Conservation (phyloP, 2,888 invertebrate species). For the Nebria brevicollis region DNA sequence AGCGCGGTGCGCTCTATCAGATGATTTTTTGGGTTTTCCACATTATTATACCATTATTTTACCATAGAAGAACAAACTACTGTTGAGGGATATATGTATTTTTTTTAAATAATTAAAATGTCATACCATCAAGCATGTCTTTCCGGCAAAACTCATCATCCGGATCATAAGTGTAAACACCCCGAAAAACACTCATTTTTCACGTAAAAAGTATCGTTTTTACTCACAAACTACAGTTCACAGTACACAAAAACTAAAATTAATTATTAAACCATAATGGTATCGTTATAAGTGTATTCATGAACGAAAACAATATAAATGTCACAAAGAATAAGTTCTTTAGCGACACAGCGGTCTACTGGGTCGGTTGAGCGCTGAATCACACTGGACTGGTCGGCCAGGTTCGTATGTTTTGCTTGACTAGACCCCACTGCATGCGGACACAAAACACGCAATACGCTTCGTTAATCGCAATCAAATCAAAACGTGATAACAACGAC, state of each 20-base stretch:
- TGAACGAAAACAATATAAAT: background rate
- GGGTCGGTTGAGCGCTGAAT: background rate
- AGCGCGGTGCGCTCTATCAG: too few relatives aligned
- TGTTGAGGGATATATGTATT: background rate
- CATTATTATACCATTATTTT: background rate
- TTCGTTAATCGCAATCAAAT: background rate
- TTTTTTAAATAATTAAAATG: background rate
- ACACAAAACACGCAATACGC: background rate
- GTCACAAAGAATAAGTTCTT: background rate
- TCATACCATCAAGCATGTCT: conserved; percentile 45
- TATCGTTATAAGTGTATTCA: background rate
- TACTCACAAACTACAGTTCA: conserved; percentile 2
- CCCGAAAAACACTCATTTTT: conserved; percentile 39
- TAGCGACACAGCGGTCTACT: background rate
- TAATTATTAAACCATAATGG: background rate
- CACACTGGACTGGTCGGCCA: background rate
- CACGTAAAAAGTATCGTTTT: conserved; percentile 3
- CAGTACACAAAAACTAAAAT: background rate
- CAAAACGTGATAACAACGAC: background rate
- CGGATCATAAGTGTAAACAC: conserved; percentile 30
- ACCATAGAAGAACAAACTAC: background rate
- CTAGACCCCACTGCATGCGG: background rate
- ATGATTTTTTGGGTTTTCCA: background rate
- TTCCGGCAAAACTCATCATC: conserved; percentile 43
- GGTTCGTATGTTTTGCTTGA: conserved; percentile 1